Base-by-base conservation (phyloP, 2,888 invertebrate species). In the Gandaritis pyraliata region DNA sequence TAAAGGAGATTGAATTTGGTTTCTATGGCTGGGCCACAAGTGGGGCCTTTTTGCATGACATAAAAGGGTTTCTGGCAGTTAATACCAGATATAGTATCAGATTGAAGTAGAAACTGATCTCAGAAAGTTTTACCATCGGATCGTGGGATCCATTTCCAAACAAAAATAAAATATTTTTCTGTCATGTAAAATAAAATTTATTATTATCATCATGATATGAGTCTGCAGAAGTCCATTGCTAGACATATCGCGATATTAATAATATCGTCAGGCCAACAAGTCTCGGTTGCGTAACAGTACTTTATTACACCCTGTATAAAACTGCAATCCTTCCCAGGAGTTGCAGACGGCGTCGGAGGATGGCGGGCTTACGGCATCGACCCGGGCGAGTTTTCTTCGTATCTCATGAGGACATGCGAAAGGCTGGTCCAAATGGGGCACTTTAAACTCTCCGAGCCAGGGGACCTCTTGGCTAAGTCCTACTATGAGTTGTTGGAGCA, bases 291-390 rank as follows among this genome's bases (percentile, higher is more conserved):
- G 33, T 4, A 29, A 6, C 29, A 4, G 33, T 11, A 10, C 8
- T 8, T 33, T 33, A 11, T 29, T 6, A 2, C 29, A 29, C 8
- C 0, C 33, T 33, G 5, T 33, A 33, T 6, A 10, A 43, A 43
- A 43, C 15, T 36, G 36, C 38, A n/a, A 16, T 38, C 54, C 60
- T 69, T 36, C 68, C 70, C 80, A 98, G 99, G 99, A 81, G 98
- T 99, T 73, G 99, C 99, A 64, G 99, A 99, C 90, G 99, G 99
- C 69, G 99, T 99, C 57, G 99, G 99, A 58, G 99, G 99, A 54
- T 99, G 99, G 99, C 94, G 98, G 78, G 96, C 97, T 68, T 98
- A 99, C 86, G 99, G 99, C 54, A 97, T 99, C 73, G 99, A 99
- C 90, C 99, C 99, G 1, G 98, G 99, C 54, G 96, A 97, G 84